phyloP scores from a whole-genome alignment of 2,797 vertebrate genomes.

The Sebastes glaucus region DNA sequence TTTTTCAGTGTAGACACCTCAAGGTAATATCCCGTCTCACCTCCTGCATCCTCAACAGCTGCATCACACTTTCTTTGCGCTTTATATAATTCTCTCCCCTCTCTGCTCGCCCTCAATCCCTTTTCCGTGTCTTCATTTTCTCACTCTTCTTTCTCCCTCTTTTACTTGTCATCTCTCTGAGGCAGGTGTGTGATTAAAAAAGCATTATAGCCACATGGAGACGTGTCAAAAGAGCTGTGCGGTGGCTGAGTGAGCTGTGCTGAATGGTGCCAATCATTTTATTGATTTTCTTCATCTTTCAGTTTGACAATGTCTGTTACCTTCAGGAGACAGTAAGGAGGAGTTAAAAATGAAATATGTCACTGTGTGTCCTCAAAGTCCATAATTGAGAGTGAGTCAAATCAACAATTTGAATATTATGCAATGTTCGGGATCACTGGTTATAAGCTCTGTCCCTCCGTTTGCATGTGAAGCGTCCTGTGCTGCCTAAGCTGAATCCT shows the following conservation, averaged over 20 bases:
- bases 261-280: conserved; percentile 29
- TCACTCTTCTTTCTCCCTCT: background rate
- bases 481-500: background rate
- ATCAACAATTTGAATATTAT: background rate
- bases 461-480: background rate
- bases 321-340: background rate
- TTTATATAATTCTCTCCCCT: conserved; percentile 15
- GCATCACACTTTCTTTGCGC: conserved; percentile 22
- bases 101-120: background rate
- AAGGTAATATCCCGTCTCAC: conserved; percentile 35
- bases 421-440: background rate
- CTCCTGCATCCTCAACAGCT: conserved; percentile 10
- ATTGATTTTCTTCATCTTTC: conserved; percentile 30
- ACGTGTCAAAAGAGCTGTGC: conserved; percentile 26
- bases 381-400: background rate
- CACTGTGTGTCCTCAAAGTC: background rate
- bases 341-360: background rate
- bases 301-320: background rate
- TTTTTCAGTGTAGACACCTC: conserved; percentile 15
- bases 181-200: conserved; percentile 45
- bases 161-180: conserved; percentile 20
- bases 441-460: background rate
- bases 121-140: conserved; percentile 34
- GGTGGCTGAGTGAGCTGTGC: conserved; percentile 15
- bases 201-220: conserved; percentile 7